phyloP scores from a whole-genome alignment of 2,797 vertebrate genomes.

The Fringilla coelebs region DNA sequence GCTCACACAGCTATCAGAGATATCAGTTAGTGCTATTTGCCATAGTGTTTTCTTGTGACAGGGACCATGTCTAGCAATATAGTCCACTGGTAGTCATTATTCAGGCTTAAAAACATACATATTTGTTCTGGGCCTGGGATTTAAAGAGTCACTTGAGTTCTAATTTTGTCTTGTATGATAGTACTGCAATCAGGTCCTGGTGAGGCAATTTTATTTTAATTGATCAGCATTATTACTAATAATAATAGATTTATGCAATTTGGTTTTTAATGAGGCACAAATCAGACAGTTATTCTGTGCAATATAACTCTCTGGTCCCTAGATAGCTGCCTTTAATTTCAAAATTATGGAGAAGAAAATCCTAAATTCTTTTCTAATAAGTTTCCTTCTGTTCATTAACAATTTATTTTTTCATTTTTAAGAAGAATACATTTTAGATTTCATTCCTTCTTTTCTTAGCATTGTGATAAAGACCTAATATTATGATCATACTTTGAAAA shows the following conservation, averaged over 20 bases:
- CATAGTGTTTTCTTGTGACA: background rate
- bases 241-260: background rate
- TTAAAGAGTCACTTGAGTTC: background rate
- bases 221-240: background rate
- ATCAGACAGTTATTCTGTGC: background rate
- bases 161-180: background rate
- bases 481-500: background rate
- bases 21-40: background rate
- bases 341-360: background rate
- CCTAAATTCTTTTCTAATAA: background rate
- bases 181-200: background rate
- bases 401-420: background rate
- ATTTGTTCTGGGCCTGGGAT: background rate
- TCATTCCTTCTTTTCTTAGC: background rate
- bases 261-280: constrained; percentile 11
- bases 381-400: background rate
- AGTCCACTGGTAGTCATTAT: background rate
- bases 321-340: background rate
- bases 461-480: background rate
- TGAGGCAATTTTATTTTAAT: background rate
- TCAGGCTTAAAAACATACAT: background rate
- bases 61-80: background rate
- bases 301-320: background rate
- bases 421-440: background rate
- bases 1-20: background rate